A percentile compares a stretch with the other conserved stretches of the same genome.
phyloP scores from a whole-genome alignment of 1,140 invertebrate species.

The Halotydeus destructor region DNA sequence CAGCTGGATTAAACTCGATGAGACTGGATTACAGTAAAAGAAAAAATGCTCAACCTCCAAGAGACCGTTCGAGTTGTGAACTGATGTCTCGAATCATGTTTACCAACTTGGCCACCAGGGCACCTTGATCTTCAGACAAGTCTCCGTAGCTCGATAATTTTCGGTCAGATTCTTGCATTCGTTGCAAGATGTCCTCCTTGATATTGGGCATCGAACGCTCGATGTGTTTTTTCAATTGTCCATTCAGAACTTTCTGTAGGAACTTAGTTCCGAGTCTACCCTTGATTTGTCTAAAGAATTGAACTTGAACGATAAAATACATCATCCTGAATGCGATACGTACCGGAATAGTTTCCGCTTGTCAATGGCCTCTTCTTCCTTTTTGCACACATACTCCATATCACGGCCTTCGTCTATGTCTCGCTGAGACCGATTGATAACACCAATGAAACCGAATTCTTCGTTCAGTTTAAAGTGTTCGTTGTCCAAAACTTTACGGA shows the following conservation, averaged over 20 bases:
- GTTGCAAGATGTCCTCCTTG: neutral
- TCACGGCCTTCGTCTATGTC: conserved; percentile 50
- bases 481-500: conserved; percentile 73
- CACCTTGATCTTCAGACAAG: neutral
- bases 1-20: no score
- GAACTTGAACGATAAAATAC: no score
- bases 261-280: conserved; percentile 91
- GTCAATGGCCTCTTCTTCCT: conserved; percentile 33
- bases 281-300: conserved; percentile 48
- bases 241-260: conserved; percentile 83
- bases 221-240: conserved; percentile 6
- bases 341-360: no score
- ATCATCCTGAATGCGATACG: no score
- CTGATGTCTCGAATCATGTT: neutral
- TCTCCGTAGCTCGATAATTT: neutral
- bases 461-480: conserved; percentile 95
- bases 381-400: conserved; percentile 28
- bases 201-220: conserved; percentile 1
- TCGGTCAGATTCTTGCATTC: neutral
- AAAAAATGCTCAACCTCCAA: neutral
- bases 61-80: neutral
- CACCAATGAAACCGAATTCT: conserved; percentile 88
- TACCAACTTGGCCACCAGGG: neutral
- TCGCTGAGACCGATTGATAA: conserved; percentile 92
- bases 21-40: no score